Base-by-base conservation (phyloP, 1,140 invertebrate species). In the Cyclina sinensis region DNA sequence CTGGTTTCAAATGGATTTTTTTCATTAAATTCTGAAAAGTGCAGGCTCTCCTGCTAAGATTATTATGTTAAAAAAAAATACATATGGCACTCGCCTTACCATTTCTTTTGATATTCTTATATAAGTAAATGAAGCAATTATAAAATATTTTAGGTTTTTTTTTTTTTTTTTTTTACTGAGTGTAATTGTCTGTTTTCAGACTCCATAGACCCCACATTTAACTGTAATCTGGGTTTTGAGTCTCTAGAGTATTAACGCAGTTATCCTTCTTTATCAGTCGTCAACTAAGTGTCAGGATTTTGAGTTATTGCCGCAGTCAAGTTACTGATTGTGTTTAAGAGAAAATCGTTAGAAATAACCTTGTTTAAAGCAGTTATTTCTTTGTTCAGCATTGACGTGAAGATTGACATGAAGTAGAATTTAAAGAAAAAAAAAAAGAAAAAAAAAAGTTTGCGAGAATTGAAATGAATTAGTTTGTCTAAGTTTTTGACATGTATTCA, bases 381-480 rank as follows among this genome's bases (percentile, higher is more conserved):
- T 32, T 84, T 70, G 65, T 84, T 84, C 59, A 3, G 32, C 30
- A 16, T 0, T 48, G 24, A 70, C 32, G 30, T 16, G 0, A 48
- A 59, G 59, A 48, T 84, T 48, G 81, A 84, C 81, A 70, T 12
- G 39, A 7, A 5, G n/a, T 39, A 59, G 78, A 59, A 59, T 21
- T 76, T 51, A 48, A 30, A 1, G 35, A 59, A 43, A 57, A n/a
- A n/a, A n/a, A n/a, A n/a, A n/a, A n/a, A n/a, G n/a, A n/a, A n/a
- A n/a, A n/a, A n/a, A n/a, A 80, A 82, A 82, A 68, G 59, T 35
- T 0, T 46, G 7, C 7, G 39, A 43, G 68, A 54, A 59, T 85
- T 57, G 37, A 76, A 85, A 85, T 46, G 70, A 85, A 85, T 85
- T 48, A 85, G 39, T 76, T 51, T 59, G 83, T 85, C 68, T 76